phyloP scores from a whole-genome alignment of 2,888 invertebrate genomes.

The Pecten maximus region DNA sequence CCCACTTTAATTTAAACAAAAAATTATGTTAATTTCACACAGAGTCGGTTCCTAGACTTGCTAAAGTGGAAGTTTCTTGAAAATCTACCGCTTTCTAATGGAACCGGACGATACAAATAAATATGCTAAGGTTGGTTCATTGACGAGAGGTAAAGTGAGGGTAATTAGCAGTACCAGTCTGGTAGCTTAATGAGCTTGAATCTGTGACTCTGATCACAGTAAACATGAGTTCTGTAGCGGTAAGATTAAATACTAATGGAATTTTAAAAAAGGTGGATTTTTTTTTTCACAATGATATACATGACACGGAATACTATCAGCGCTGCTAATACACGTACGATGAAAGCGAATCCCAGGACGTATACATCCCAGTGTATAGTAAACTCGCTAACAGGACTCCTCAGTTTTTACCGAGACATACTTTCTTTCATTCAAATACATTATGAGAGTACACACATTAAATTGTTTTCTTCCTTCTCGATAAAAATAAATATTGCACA shows the following conservation, averaged over 20 bases:
- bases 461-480: not conserved
- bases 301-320: not conserved
- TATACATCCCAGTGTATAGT: not conserved
- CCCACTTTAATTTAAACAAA: too few relatives aligned
- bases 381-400: not conserved
- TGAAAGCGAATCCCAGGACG: not conserved
- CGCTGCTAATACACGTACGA: not conserved
- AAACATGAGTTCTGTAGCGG: not conserved
- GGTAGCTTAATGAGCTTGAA: not conserved
- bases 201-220: not conserved
- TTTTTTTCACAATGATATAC: not conserved
- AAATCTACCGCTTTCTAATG: too few relatives aligned
- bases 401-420: not conserved
- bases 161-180: too few relatives aligned
- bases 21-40: too few relatives aligned
- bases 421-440: not conserved
- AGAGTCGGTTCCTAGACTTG: too few relatives aligned
- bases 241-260: not conserved
- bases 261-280: not conserved
- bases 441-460: not conserved
- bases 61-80: too few relatives aligned
- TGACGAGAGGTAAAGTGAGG: too few relatives aligned
- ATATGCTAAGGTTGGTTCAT: too few relatives aligned
- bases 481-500: conserved; percentile 31
- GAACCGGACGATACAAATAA: too few relatives aligned